phyloP scores from a whole-genome alignment of 1,140 invertebrate genomes.

The Camponotus floridanus region DNA sequence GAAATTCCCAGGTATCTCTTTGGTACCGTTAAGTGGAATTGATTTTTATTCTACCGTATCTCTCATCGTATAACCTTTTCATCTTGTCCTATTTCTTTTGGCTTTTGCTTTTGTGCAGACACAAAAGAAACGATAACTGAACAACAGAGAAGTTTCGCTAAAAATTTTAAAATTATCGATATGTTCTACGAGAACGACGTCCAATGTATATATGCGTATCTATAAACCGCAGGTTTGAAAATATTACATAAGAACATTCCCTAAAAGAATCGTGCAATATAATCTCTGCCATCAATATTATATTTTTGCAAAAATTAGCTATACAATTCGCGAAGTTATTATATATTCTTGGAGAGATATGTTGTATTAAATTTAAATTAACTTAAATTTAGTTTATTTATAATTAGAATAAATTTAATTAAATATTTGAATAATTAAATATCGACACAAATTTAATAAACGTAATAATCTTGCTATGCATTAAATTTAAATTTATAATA shows the following conservation, averaged over 20 bases:
- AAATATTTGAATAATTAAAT: constrained; percentile 7
- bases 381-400: constrained; percentile 30
- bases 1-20: constrained; percentile 36
- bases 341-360: not conserved
- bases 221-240: too few relatives aligned
- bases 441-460: constrained; percentile 16
- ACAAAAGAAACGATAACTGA: not conserved
- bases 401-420: constrained; percentile 46
- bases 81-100: constrained; percentile 33
- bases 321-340: constrained; percentile 24
- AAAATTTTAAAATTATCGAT: constrained; percentile 21
- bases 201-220: not conserved
- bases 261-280: not conserved
- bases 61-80: not conserved
- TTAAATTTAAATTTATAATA: constrained; percentile 4
- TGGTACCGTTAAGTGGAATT: constrained; percentile 37
- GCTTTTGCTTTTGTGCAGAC: not conserved
- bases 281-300: not conserved
- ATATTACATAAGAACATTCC: too few relatives aligned
- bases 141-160: not conserved
- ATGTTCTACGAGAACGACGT: not conserved
- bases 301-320: not conserved
- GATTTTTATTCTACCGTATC: constrained; percentile 32
- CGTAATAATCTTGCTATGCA: not conserved
- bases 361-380: constrained; percentile 16